These are phyloP conservation scores for Pristionchus maxplancki DNA, from an alignment of 2,888 invertebrate genomes.

Conservation along the genomic window DNA sequence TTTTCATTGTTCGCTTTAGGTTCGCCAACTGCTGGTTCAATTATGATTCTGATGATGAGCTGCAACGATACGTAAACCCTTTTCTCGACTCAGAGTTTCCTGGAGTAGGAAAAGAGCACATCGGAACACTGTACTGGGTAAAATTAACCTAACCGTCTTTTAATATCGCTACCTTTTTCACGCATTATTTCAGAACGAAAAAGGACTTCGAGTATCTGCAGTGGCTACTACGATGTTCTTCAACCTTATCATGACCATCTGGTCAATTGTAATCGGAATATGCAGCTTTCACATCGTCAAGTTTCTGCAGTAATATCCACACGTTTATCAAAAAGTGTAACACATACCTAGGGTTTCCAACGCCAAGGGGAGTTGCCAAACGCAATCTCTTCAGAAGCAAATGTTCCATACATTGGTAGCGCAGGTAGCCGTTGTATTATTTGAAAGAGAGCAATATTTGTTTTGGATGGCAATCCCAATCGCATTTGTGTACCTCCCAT, in stretches of 20 bases:
- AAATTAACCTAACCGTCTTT: too few species aligned
- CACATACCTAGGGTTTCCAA: not conserved
- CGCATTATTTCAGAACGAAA: not conserved
- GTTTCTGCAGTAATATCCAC: not conserved
- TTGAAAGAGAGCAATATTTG: too few species aligned
- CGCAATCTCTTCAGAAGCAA: not conserved
- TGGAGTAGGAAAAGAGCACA: not conserved
- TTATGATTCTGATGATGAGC: not conserved
- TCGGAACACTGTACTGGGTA: not conserved
- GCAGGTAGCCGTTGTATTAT: too few species aligned
- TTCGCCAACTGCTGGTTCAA: slow-evolving; percentile 3
- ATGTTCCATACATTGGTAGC: slow-evolving; percentile 1
- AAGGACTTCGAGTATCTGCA: not conserved
- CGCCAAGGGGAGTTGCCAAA: not conserved
- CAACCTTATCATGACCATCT: not conserved
- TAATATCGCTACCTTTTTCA: not conserved
- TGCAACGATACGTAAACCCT: not conserved
- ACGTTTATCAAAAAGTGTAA: too few species aligned
- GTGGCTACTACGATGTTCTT: not conserved
- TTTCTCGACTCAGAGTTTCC: not conserved
- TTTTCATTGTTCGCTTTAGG: too few species aligned
- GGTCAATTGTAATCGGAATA: not conserved
- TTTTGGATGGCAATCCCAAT: not conserved
- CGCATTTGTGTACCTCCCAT: not conserved
- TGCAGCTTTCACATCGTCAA: not conserved